Conservation (phyloP, 1,140 invertebrate species). For the Achroia grisella region DNA sequence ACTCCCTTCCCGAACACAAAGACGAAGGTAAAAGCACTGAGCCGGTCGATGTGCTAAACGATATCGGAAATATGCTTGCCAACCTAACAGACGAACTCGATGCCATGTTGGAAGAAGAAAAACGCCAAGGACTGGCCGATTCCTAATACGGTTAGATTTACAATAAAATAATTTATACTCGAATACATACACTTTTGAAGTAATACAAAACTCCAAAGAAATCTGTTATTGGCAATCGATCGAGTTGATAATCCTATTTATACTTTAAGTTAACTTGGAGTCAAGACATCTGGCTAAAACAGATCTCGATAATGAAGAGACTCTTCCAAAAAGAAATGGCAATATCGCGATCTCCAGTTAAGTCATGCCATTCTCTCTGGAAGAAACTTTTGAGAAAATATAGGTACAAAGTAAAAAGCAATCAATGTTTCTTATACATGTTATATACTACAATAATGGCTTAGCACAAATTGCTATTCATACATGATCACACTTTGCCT, state of each 20-base stretch:
- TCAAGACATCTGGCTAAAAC: too few species aligned
- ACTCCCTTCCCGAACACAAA: conserved; percentile 42
- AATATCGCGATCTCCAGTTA: neutral
- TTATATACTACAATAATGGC: conserved; percentile 2
- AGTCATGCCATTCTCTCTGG: neutral
- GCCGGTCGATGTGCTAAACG: conserved; percentile 93
- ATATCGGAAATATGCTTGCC: conserved; percentile 97
- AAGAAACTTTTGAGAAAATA: neutral
- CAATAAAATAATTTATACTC: conserved; percentile 23
- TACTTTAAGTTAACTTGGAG: too few species aligned
- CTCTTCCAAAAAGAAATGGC: too few species aligned
- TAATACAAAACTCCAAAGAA: conserved; percentile 54
- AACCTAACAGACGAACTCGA: conserved; percentile 95
- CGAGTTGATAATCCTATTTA: too few species aligned
- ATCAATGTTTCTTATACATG: neutral
- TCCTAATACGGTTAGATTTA: conserved; percentile 48
- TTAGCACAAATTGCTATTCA: conserved; percentile 8
- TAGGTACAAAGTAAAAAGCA: neutral
- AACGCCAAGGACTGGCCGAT: conserved; percentile 83
- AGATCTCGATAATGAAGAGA: too few species aligned
- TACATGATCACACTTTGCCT: conserved; percentile 4
- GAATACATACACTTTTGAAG: conserved; percentile 29
- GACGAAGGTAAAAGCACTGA: conserved; percentile 73
- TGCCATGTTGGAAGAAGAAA: conserved; percentile 95
- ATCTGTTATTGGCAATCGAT: neutral